A percentile compares a stretch with the other conserved stretches of the same genome.
These are phyloP conservation scores for Diceros bicornis DNA, from an alignment of 2,797 vertebrate species.

Conservation along the genomic window DNA sequence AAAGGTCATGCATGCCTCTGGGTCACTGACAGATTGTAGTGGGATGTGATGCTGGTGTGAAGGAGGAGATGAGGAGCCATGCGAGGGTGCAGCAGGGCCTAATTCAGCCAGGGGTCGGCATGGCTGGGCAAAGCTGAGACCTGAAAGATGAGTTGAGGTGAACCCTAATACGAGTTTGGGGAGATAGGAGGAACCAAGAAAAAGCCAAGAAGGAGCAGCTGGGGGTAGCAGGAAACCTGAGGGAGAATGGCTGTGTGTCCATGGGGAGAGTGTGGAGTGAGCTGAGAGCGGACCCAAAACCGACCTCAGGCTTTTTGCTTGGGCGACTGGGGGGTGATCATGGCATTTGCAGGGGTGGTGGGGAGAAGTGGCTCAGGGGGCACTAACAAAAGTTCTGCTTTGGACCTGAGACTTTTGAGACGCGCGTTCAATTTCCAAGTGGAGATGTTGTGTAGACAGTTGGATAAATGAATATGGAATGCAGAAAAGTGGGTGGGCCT, in stretches of 20 bases:
- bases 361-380: fast-evolving
- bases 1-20: not conserved
- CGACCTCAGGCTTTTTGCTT: not conserved
- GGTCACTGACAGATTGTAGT: fast-evolving
- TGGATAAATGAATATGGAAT: not conserved
- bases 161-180: not conserved
- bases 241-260: fast-evolving
- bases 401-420: fast-evolving
- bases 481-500: too few species aligned
- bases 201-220: not conserved
- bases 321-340: fast-evolving
- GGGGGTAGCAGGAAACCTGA: fast-evolving
- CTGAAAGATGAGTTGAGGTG: not conserved
- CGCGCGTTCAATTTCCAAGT: fast-evolving
- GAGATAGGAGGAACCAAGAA: not conserved
- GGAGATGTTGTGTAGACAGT: not conserved
- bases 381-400: not conserved
- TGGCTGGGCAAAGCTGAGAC: fast-evolving
- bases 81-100: fast-evolving
- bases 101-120: not conserved
- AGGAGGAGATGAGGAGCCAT: not conserved
- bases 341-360: not conserved
- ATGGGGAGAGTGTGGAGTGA: fast-evolving
- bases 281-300: not conserved
- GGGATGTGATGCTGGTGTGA: too few species aligned